Base-by-base conservation (phyloP, 1,140 invertebrate genomes). In the Helicoverpa zea region DNA sequence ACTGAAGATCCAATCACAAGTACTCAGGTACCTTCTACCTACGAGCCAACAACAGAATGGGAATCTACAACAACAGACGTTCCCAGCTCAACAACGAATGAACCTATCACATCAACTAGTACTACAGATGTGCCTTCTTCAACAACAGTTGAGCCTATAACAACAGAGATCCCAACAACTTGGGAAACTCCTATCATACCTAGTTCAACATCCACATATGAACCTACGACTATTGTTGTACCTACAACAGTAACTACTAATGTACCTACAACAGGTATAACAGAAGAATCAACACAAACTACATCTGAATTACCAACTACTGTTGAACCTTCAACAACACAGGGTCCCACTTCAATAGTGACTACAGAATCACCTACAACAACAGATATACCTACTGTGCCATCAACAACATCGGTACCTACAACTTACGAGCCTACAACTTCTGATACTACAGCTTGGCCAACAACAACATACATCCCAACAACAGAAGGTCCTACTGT, bases 351-450 rank as follows among this genome's bases (percentile, higher is more conserved):
- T 30, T 35, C 35, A 35, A 29, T 30, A 30, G 52, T n/a, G 0
- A 81, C 79, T 43, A 77, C 66, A 4, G 47, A 52, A 12, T 23
- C 23, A 7, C 43, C 54, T 35, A 79, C 76, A 16, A 87, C 76
- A 52, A 63, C 79, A 30, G 68, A 58, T 13, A 35, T 7, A 35
- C 35, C 35, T 43, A 43, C 35, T 43, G n/a, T 66, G 0, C 66
- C 74, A 1, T 80, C 83, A 35, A 79, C 79, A 18, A 30, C 59
- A 1, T 16, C 2, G 11, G 3, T 2, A 1, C 9, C 63, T 23
- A 81, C 74, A 56, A 81, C 63, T 16, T 0, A n/a, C n/a, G 78
- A 61, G 13, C 23, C 76, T n/a, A n/a, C n/a, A n/a, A n/a, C n/a
- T n/a, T n/a, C n/a, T n/a, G n/a, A n/a, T n/a, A n/a, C n/a, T n/a